Evolutionary conservation across 2,888 invertebrate species (phyloP), one percentile per base, ranked within the genome.

Genomic region (Leptothorax acervorum): DNA sequence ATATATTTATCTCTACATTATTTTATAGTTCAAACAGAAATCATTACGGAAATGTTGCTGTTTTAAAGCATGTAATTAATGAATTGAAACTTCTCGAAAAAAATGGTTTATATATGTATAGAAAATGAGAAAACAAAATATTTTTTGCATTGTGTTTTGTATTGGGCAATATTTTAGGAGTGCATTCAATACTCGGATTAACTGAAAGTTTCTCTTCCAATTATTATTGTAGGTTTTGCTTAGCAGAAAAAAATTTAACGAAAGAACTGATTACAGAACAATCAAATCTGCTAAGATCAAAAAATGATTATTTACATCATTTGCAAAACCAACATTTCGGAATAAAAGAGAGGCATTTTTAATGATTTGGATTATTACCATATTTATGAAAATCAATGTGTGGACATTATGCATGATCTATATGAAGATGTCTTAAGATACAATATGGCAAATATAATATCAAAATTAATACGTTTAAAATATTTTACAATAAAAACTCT

Each of bases 1-100:
- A 70, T 70, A 51, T 68, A 68, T 68, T 68, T 68, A 51, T 51
- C 11, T 68, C 51, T 18, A 68, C 68, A 68, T 51, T 68, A 68
- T 51, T 68, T 51, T 15, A 68, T 5, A 68, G 31, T 51, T 68
- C 18, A 31, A 51, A 68, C 5, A 68, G 48, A 68, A 51, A 5
- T 31, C 4, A n/a, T 51, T 68, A 18, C 31, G 31, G 31, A 68
- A 68, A 68, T 51, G 11, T 0, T 31, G 5, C 4, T 68, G 18
- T 68, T 51, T 51, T 48, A 51, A 51, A 68, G 5, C 51, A 68
- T 31, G 48, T 68, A 3, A 68, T 68, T 18, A 28, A 51, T 66
- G 66, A 66, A 28, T 66, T 48, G 1, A 15, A 66, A 66, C 4
- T 28, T 66, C 28, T 66, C 3, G 28, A 48, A 3, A 66, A 66